A percentile compares a stretch with the other conserved stretches of the same genome.
These are phyloP conservation scores for Bombus fervidus DNA, from an alignment of 1,140 invertebrate species.

Conservation along the genomic window DNA sequence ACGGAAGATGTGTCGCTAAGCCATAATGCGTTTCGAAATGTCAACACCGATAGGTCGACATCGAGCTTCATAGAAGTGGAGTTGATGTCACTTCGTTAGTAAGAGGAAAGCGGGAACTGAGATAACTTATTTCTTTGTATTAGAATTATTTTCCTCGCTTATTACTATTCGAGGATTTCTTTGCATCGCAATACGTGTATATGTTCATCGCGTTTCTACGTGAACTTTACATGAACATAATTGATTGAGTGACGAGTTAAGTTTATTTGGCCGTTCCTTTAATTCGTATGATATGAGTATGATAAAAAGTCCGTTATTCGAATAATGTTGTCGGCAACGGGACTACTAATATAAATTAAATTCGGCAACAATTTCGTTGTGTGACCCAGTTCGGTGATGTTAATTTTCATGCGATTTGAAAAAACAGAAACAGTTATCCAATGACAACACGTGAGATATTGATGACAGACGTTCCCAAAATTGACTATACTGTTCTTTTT, in stretches of 20 bases:
- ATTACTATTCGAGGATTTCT: not conserved
- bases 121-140: conserved; percentile 10
- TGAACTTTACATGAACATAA: not conserved
- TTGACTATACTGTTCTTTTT: not conserved
- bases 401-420: not conserved
- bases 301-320: not conserved
- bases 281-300: not conserved
- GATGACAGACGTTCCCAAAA: not conserved
- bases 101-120: not conserved
- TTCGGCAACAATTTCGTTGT: not conserved
- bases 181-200: not conserved
- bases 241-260: not conserved
- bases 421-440: not conserved
- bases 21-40: conserved; percentile 50
- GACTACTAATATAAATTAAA: not conserved
- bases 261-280: not conserved
- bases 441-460: too few relatives aligned
- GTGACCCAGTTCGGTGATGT: not conserved
- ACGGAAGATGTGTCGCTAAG: conserved; percentile 31
- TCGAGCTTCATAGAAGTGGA: not conserved
- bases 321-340: not conserved
- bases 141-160: not conserved
- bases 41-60: conserved; percentile 29
- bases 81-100: not conserved
- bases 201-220: not conserved